Conservation (phyloP, 2,888 invertebrate species). For the Oasisia sp. region DNA sequence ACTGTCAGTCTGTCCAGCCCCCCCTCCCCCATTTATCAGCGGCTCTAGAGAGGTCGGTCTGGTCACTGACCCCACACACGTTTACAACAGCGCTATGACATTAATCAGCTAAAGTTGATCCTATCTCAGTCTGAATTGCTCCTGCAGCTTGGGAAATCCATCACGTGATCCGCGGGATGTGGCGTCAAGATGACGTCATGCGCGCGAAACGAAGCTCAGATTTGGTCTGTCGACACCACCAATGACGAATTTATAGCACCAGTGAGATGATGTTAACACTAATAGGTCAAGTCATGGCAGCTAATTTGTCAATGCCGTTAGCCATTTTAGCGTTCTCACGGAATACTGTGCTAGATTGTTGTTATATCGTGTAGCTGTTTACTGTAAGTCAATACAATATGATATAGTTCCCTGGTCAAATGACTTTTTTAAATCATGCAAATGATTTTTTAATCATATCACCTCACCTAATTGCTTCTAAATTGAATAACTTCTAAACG, state of each 20-base stretch:
- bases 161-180: neutral
- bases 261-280: neutral
- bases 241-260: neutral
- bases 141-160: neutral
- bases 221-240: neutral
- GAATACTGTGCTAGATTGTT: neutral
- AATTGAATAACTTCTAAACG: too few relatives aligned
- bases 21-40: neutral
- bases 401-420: neutral
- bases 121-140: neutral
- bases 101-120: neutral
- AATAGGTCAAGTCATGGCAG: neutral
- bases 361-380: neutral
- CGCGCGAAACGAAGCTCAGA: neutral
- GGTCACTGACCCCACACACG: neutral
- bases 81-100: conserved; percentile 17
- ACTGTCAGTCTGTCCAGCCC: neutral
- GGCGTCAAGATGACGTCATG: neutral
- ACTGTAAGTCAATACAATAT: neutral
- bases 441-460: too few relatives aligned
- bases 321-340: neutral
- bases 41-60: neutral
- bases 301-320: neutral
- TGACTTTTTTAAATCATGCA: too few relatives aligned
- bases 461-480: too few relatives aligned